A percentile compares a stretch with the other conserved stretches of the same genome.
These are phyloP conservation scores for Chaetogeoica ovagalla DNA, from an alignment of 2,888 invertebrate species.

Conservation along the genomic window DNA sequence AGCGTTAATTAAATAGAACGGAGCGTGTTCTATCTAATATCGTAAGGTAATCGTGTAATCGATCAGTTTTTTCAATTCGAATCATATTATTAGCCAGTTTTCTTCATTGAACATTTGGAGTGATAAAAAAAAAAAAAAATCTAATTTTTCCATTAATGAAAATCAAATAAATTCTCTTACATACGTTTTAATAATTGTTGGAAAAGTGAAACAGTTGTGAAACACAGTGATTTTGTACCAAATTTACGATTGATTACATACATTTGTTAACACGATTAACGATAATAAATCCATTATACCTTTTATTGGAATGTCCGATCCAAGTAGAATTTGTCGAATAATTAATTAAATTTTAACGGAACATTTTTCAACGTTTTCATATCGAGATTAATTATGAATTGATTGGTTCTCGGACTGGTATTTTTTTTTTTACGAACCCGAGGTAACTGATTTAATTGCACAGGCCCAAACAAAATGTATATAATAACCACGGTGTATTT, in stretches of 20 bases:
- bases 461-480: slow-evolving; percentile 44
- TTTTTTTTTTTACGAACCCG: slow-evolving; percentile 16
- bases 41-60: no score
- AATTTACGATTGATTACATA: slow-evolving; percentile 36
- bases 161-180: slow-evolving; percentile 1
- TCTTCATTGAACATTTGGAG: background rate
- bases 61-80: background rate
- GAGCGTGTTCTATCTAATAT: no score
- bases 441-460: slow-evolving; percentile 52
- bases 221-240: slow-evolving; percentile 37
- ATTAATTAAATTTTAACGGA: no score
- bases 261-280: slow-evolving; percentile 12
- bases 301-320: slow-evolving; percentile 21
- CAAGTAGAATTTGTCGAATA: slow-evolving; percentile 14
- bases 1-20: slow-evolving; percentile 24
- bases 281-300: background rate
- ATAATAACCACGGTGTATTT: slow-evolving; percentile 39
- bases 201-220: slow-evolving; percentile 36
- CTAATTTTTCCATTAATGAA: background rate
- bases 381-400: slow-evolving; percentile 12
- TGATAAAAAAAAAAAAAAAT: no score
- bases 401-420: slow-evolving; percentile 11
- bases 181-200: background rate
- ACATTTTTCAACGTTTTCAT: background rate
- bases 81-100: slow-evolving; percentile 10